Base-by-base conservation (phyloP, 1,140 invertebrate genomes). In the Lineus longissimus region DNA sequence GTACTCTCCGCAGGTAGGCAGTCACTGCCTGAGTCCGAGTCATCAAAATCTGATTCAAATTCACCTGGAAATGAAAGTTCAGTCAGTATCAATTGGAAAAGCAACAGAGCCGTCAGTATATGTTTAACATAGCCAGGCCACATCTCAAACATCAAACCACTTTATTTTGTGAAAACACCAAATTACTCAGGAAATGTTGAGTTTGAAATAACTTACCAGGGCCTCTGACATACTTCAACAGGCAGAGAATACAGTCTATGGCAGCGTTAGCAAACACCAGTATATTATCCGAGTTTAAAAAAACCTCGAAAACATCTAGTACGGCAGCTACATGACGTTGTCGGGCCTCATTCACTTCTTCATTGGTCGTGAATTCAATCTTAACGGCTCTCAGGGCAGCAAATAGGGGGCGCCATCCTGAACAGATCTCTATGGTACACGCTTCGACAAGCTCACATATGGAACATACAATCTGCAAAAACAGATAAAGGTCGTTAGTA, bases 391-490 rank as follows among this genome's bases (percentile, higher is more conserved):
- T 85, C 4, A 97, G 77, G 2, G 93, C 93, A 6, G 92, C 92
- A 76, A 97, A 97, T 1, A 96, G 81, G 0, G 94, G 92, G 54
- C 93, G 82, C 94, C 94, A 97, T 0, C 93, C 94, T 0, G 93
- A 95, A 70, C 90, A 86, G 19, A 96, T 95, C 82, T 97, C 93
- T 19, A 89, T 89, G 72, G 91, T 86, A 76, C 93, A 94, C 0
- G 91, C 92, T 83, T 97, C 94, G 0, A 97, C 94, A 76, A 95
- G 93, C 81, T 95, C 93, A 81, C 93, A 96, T 25, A 96, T 90
- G 68, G 92, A 95, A 63, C 92, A 93, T 41, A 96, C 91, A 74
- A 97, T 94, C 89, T 96, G 87, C 72, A 74, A 84, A 81, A 70
- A 17, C 22, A 30, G 61, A 74, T 54, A 68, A 70, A 45, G 4